Conservation (phyloP, 1,140 invertebrate species). For the Ridgeia piscesae region DNA sequence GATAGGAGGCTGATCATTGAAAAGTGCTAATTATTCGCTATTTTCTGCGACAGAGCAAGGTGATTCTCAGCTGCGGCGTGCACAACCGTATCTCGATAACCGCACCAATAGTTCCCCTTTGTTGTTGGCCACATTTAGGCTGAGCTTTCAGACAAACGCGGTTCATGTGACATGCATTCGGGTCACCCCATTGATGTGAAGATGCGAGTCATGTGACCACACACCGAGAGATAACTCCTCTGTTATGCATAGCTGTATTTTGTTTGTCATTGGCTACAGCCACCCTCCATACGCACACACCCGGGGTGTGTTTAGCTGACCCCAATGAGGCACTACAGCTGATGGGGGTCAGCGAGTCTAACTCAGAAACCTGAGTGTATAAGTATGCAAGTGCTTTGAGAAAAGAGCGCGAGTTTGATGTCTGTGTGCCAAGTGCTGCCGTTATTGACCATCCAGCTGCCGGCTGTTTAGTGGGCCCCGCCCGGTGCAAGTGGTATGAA, state of each 20-base stretch:
- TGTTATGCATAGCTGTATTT: not conserved
- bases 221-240: not conserved
- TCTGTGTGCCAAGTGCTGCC: too few species aligned
- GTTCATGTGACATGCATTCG: not conserved
- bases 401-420: not conserved
- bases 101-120: not conserved
- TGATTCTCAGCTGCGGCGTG: not conserved
- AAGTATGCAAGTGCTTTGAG: not conserved
- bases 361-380: not conserved
- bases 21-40: not conserved
- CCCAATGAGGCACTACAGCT: not conserved
- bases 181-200: not conserved
- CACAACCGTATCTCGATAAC: not conserved
- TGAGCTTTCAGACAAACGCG: not conserved
- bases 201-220: not conserved
- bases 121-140: not conserved
- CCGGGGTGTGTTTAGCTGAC: not conserved
- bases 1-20: not conserved
- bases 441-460: too few species aligned
- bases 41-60: not conserved
- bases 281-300: not conserved
- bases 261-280: not conserved
- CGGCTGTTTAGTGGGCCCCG: not conserved
- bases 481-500: not conserved
- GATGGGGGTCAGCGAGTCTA: not conserved